Evolutionary conservation across 2,888 invertebrate genomes (phyloP).

Genomic region (Lithophane semibrunnea): DNA sequence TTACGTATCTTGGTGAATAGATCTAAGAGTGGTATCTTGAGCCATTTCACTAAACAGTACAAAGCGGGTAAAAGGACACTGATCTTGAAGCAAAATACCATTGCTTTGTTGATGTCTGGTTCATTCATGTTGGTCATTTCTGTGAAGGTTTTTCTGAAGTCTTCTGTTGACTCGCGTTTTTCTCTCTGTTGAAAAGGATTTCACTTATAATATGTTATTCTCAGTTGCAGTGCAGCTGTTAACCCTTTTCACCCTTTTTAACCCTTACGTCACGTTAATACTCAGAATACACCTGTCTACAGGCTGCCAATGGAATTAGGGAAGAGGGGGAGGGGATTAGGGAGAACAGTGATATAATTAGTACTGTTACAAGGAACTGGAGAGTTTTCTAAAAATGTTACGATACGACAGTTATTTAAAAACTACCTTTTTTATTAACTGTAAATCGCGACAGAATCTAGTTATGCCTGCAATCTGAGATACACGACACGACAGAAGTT

Average conservation of each 20-base stretch:
- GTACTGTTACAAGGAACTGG: no score
- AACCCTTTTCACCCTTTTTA: no score
- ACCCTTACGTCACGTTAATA: no score
- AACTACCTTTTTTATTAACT: background rate
- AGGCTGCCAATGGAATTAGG: background rate
- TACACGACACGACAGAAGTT: no score
- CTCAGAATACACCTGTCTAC: background rate
- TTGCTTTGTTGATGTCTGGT: slow-evolving; percentile 44
- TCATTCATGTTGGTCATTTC: slow-evolving; percentile 55
- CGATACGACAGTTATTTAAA: background rate
- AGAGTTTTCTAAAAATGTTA: background rate
- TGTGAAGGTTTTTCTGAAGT: slow-evolving; percentile 73
- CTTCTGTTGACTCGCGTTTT: slow-evolving; percentile 65
- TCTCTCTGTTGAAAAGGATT: slow-evolving; percentile 65
- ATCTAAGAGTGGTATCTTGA: slow-evolving; percentile 61
- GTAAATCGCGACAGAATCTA: no score
- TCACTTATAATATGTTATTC: background rate
- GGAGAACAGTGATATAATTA: background rate
- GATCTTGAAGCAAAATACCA: slow-evolving; percentile 68
- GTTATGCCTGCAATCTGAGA: no score
- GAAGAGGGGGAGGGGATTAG: no score
- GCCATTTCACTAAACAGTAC: slow-evolving; percentile 71
- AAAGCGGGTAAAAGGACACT: slow-evolving; percentile 71
- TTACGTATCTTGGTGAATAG: slow-evolving; percentile 52
- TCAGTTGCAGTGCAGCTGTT: background rate